Base-by-base conservation (phyloP, 1,140 invertebrate species). In the Protaetia brevitarsis region DNA sequence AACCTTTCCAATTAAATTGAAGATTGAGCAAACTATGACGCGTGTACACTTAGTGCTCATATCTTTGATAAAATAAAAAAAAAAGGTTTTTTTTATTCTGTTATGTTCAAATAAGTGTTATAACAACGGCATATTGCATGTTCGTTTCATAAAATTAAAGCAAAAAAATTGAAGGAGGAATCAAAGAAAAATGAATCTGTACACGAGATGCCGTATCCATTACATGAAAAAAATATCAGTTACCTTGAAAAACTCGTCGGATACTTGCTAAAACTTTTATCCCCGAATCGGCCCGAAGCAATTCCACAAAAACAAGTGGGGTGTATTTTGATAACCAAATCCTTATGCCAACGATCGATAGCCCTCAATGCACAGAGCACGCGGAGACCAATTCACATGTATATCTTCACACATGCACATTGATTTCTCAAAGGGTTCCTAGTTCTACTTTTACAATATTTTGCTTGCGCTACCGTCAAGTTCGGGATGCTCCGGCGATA, bases 251-350 rank as follows among this genome's bases (percentile, higher is more conserved):
- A 51, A 4, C 19, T 19, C 19, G 41, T 10, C 41, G 41, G 19
- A 19, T 51, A 19, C 41, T 23, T 19, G 19, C 13, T 51, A 51
- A 51, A 51, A 51, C 21, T 51, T 51, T 51, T 19, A 51, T 7
- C 6, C 41, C 13, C 8, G 4, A 34, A 23, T 23, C n/a, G 19
- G 21, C 26, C 41, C 41, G 41, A 19, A 51, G 41, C 16, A 51
- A 51, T 51, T 51, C 19, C 41, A 19, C 16, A 51, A 51, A 51
- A 51, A 51, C 41, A 51, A 5, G 41, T 51, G 41, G 41, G n/a
- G 19, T 51, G 41, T 51, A 51, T 51, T 26, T 23, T 51, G 41
- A 23, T 51, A 51, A 19, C 19, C 41, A 51, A 51, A 51, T 51
- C 41, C 41, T 51, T 21, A 19, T 51, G 21, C 41, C 13, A 3